Evolutionary conservation across 1,140 invertebrate genomes (phyloP), one percentile per base, ranked within the genome.

Genomic region (Drosophila pruinosa): DNA sequence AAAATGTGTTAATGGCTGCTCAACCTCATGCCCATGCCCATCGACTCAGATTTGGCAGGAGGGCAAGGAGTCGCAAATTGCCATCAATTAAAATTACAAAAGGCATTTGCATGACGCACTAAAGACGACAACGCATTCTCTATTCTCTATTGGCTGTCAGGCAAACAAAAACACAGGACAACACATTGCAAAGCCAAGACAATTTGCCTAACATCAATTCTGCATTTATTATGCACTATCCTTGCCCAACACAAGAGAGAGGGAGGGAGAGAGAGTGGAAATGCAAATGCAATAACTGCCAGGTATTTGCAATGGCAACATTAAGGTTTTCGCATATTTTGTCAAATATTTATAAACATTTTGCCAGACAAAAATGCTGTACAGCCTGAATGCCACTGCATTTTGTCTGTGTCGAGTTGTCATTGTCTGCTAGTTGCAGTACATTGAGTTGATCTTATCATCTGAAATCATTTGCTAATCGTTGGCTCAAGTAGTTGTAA

Each of bases 21-120:
- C 64, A 39, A 7, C 26, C 19, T 28, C 12, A 52, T 15, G 8
- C 34, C 24, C 21, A 12, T 26, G 8, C 31, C 2, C 41, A 26
- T 10, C 45, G 7, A 21, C 28, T 26, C 34, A 39, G 7, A 39
- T 5, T 36, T 28, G 24, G n/a, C n/a, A 24, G 12, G 19, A 28
- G 21, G 31, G 8, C 7, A 21, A 61, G 24, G 19, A 70, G 62
- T 62, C 72, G 57, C 58, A 72, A 88, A 88, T 86, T 85, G 73
- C 64, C 81, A 77, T 86, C 81, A 86, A 86, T 85, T 85, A 86
- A 86, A 79, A 81, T 74, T 72, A 69, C 78, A 77, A 82, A 78
- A 77, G 65, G 54, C 78, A 63, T 38, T 48, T 72, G 52, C 56
- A 72, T 72, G 48, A 52, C 43, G 38, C 54, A 47, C 41, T 47